These are phyloP conservation scores for Campoletis raptor DNA, from an alignment of 2,888 invertebrate species.

Conservation along the genomic window DNA sequence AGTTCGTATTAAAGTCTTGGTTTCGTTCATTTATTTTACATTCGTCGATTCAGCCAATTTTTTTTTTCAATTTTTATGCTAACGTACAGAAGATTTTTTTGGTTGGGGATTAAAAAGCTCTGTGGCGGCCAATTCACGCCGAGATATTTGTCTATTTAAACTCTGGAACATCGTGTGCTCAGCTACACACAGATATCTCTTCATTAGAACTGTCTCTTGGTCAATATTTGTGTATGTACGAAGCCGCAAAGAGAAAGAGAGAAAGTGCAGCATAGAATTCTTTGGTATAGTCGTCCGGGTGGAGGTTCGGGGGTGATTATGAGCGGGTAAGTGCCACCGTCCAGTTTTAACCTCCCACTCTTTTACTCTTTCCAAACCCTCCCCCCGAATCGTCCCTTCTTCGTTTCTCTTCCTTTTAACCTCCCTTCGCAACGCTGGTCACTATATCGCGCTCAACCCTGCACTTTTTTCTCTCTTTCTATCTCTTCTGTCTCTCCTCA, in stretches of 20 bases:
- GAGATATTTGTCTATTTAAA: slow-evolving; percentile 10
- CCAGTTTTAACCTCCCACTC: slow-evolving; percentile 79
- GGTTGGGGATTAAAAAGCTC: not conserved
- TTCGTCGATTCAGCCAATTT: not conserved
- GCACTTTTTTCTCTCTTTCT: slow-evolving; percentile 60
- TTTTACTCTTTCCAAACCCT: slow-evolving; percentile 26
- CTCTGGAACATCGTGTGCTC: slow-evolving; percentile 16
- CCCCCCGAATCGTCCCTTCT: slow-evolving; percentile 46
- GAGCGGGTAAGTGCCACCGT: slow-evolving; percentile 83
- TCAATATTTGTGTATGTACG: slow-evolving; percentile 60
- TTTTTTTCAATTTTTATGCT: not conserved
- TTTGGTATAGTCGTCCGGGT: slow-evolving; percentile 60
- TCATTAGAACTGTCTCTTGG: slow-evolving; percentile 1
- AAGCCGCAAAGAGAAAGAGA: slow-evolving; percentile 55
- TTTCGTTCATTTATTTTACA: not conserved
- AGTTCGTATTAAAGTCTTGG: not conserved
- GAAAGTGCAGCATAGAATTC: slow-evolving; percentile 70
- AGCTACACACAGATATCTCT: slow-evolving; percentile 19
- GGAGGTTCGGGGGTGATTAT: slow-evolving; percentile 80
- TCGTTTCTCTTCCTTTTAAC: slow-evolving; percentile 61
- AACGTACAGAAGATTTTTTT: not conserved
- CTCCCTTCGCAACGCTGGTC: slow-evolving; percentile 62
- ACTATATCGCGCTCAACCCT: slow-evolving; percentile 69
- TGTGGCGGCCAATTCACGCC: slow-evolving; percentile 39
- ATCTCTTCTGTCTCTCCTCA: slow-evolving; percentile 49